These are phyloP conservation scores for Hypercompe scribonia DNA, from an alignment of 2,888 invertebrate genomes.

Conservation along the genomic window DNA sequence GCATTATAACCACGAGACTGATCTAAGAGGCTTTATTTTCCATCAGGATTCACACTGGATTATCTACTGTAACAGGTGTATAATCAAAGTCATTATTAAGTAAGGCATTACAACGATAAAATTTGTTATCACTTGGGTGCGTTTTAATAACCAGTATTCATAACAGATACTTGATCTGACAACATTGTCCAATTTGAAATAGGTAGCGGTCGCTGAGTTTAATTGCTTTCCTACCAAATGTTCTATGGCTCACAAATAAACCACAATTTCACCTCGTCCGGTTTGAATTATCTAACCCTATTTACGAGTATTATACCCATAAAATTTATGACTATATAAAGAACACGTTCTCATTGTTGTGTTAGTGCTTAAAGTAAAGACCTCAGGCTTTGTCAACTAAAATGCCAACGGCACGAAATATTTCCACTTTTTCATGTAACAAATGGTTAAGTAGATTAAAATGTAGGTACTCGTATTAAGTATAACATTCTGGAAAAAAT, in stretches of 20 bases:
- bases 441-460: conserved; percentile 18
- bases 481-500: conserved; percentile 5
- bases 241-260: conserved; percentile 44
- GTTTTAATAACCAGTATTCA: conserved; percentile 37
- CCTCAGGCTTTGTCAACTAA: conserved; percentile 12
- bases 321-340: conserved; percentile 21
- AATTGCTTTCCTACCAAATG: conserved; percentile 46
- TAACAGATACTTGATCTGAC: conserved; percentile 28
- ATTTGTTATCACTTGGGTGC: conserved; percentile 17
- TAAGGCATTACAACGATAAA: conserved; percentile 2
- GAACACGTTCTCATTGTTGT: conserved; percentile 17
- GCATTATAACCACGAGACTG: neutral
- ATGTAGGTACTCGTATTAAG: conserved; percentile 1
- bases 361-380: conserved; percentile 18
- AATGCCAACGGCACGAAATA: conserved; percentile 8
- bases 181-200: conserved; percentile 38
- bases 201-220: conserved; percentile 38
- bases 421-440: conserved; percentile 14
- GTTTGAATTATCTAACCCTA: conserved; percentile 28
- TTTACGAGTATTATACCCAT: conserved; percentile 23
- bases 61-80: neutral
- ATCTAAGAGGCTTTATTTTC: neutral
- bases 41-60: neutral
- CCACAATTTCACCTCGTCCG: conserved; percentile 32
- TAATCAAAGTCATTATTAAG: neutral